phyloP scores from a whole-genome alignment of 2,888 invertebrate species.

The Enchytraeus crypticus region DNA sequence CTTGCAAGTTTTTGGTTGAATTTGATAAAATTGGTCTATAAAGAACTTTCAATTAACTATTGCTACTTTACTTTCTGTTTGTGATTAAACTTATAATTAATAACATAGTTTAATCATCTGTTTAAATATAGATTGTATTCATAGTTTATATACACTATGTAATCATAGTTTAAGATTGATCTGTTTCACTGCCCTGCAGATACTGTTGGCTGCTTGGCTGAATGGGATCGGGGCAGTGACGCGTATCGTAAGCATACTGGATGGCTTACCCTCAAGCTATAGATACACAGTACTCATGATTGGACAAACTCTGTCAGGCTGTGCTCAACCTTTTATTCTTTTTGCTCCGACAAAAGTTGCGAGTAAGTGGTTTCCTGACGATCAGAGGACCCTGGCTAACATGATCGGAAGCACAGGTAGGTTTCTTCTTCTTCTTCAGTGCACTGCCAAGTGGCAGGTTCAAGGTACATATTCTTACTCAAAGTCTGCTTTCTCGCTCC shows the following conservation, averaged over 20 bases:
- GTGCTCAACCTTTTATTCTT: constrained; percentile 53
- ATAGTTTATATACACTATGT: too few species aligned
- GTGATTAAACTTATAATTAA: neutral
- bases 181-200: constrained; percentile 36
- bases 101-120: neutral
- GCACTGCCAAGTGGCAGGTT: too few species aligned
- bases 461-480: too few species aligned
- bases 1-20: too few species aligned
- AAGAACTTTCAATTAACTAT: too few species aligned
- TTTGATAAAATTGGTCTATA: too few species aligned
- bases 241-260: constrained; percentile 43
- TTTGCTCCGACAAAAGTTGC: constrained; percentile 52
- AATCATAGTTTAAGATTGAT: too few species aligned
- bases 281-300: constrained; percentile 35
- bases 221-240: constrained; percentile 49
- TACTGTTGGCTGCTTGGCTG: constrained; percentile 48
- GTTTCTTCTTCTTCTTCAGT: too few species aligned
- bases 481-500: too few species aligned
- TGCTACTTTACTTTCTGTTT: too few species aligned
- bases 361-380: constrained; percentile 51
- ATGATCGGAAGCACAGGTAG: constrained; percentile 48
- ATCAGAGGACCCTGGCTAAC: constrained; percentile 51
- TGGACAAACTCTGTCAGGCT: constrained; percentile 51
- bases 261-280: constrained; percentile 29
- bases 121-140: too few species aligned